Conservation (phyloP, 2,113 vertebrate genomes). For the Macrotus californicus region DNA sequence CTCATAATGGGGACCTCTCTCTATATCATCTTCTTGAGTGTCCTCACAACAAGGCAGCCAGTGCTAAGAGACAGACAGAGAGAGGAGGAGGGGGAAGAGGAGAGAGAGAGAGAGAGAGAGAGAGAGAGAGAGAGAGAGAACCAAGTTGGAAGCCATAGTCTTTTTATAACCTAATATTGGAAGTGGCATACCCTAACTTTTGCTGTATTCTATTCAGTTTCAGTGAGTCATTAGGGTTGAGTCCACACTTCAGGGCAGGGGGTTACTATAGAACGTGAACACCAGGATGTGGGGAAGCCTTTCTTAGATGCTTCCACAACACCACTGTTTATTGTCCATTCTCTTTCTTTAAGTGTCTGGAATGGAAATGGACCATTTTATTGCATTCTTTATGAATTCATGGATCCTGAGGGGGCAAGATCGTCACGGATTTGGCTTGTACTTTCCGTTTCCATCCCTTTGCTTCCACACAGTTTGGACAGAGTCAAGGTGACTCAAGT, state of each 20-base stretch:
- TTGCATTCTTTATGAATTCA: not conserved
- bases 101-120: too few relatives aligned
- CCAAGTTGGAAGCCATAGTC: not conserved
- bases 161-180: not conserved
- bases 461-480: not conserved
- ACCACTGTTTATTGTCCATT: not conserved
- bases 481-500: not conserved
- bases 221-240: not conserved
- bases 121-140: not conserved
- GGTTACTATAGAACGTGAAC: not conserved
- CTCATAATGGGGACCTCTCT: not conserved
- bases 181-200: not conserved
- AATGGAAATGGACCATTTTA: not conserved
- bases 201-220: not conserved
- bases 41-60: not conserved
- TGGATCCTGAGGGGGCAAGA: not conserved
- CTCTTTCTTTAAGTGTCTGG: not conserved
- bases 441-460: not conserved
- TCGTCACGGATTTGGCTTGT: not conserved
- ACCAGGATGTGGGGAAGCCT: not conserved
- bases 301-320: not conserved
- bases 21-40: not conserved
- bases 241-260: not conserved
- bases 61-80: too few relatives aligned
- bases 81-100: too few relatives aligned